Percentiles rank a stretch among this genome's conserved stretches.
Evolutionary conservation across 2,888 invertebrate species (phyloP).

Genomic region (Bugula neritina): DNA sequence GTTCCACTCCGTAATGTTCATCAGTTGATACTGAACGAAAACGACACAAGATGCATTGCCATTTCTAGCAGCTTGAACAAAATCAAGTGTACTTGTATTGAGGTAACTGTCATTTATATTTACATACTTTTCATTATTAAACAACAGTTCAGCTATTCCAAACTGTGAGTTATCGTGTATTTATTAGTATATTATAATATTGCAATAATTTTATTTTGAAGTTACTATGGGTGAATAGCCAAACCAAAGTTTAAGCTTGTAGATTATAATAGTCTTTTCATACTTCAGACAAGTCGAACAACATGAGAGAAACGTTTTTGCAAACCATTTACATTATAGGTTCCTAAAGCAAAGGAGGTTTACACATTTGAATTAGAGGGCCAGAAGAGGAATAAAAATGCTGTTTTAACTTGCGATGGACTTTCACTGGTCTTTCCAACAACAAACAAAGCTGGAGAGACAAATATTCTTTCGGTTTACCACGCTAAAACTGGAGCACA

Average conservation of each 20-base stretch:
- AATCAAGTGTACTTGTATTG: conserved; percentile 13
- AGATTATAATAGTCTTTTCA: too few species aligned
- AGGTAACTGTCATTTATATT: not conserved
- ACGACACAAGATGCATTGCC: conserved; percentile 68
- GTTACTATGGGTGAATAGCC: too few species aligned
- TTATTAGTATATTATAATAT: too few species aligned
- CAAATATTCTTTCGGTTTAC: conserved; percentile 76
- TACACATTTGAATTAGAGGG: conserved; percentile 79
- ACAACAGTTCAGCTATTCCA: too few species aligned
- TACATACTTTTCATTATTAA: too few species aligned
- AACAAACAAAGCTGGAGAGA: conserved; percentile 73
- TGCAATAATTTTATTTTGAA: too few species aligned
- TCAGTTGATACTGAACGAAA: conserved; percentile 69
- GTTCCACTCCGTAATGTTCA: conserved; percentile 75
- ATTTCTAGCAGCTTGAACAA: conserved; percentile 58
- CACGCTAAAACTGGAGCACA: conserved; percentile 71
- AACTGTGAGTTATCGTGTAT: too few species aligned
- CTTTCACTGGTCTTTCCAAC: conserved; percentile 66
- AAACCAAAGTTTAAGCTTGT: too few species aligned
- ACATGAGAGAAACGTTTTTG: too few species aligned
- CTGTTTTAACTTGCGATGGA: conserved; percentile 76
- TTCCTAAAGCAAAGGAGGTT: conserved; percentile 61
- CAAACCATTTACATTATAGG: too few species aligned
- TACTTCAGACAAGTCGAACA: too few species aligned
- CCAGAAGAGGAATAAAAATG: conserved; percentile 68